A percentile compares a stretch with the other conserved stretches of the same genome.
phyloP scores from a whole-genome alignment of 2,797 vertebrate genomes.

The Phalanger gymnotis region DNA sequence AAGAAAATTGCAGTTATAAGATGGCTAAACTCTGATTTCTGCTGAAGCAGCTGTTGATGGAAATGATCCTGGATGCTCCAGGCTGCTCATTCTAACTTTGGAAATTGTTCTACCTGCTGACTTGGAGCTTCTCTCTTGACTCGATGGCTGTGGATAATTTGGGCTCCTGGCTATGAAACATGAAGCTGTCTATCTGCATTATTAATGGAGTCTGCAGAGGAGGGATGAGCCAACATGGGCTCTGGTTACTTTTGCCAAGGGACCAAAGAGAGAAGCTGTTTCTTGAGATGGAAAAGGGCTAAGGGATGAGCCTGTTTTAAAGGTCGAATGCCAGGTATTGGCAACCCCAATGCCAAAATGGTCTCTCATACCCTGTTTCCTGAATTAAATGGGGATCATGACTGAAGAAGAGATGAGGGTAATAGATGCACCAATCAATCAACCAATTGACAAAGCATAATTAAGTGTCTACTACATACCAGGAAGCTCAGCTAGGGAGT shows the following conservation, averaged over 20 bases:
- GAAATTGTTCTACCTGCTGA: conserved; percentile 52
- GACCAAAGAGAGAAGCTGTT: conserved; percentile 35
- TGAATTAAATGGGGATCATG: not conserved
- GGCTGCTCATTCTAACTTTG: conserved; percentile 66
- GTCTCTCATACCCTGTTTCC: not conserved
- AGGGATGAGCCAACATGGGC: conserved; percentile 7
- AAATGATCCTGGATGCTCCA: conserved; percentile 57
- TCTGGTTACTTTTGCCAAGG: conserved; percentile 27
- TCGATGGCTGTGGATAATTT: conserved; percentile 58
- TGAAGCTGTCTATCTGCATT: conserved; percentile 48
- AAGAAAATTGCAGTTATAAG: conserved; percentile 23
- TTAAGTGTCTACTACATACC: not conserved
- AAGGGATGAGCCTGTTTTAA: not conserved
- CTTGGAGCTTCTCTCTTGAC: conserved; percentile 67
- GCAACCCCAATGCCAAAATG: not conserved
- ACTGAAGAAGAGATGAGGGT: not conserved
- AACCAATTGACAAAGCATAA: not conserved
- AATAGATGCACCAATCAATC: not conserved
- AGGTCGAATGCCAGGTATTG: not conserved
- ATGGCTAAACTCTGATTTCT: conserved; percentile 69
- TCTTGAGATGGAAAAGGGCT: conserved; percentile 46
- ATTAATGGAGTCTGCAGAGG: conserved; percentile 39
- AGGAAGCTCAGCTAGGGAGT: not conserved
- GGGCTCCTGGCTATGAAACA: conserved; percentile 59
- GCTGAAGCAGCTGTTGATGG: conserved; percentile 69